Conservation (phyloP, 1,140 invertebrate species). For the Papilio xuthus region DNA sequence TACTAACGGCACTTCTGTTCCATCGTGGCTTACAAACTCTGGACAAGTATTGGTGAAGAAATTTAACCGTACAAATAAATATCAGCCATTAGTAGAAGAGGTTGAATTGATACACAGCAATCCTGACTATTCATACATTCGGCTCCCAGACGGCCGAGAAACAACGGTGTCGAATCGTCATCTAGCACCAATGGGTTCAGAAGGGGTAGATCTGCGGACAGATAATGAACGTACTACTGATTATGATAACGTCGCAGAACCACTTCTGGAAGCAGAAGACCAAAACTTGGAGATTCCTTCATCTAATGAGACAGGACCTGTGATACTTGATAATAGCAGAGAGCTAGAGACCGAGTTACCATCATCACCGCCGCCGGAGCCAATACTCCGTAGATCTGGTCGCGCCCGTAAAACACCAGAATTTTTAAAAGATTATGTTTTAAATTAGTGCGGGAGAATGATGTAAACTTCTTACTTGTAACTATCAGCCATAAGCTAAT, state of each 20-base stretch:
- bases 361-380: background rate
- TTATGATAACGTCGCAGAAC: background rate
- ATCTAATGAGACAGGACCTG: background rate
- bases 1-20: slow-evolving; percentile 42
- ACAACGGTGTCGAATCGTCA: slow-evolving; percentile 43
- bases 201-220: background rate
- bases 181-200: slow-evolving; percentile 40
- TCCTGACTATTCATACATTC: slow-evolving; percentile 45
- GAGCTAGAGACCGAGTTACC: slow-evolving; percentile 2
- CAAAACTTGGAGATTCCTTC: slow-evolving; percentile 3
- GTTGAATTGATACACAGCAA: slow-evolving; percentile 45
- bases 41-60: slow-evolving; percentile 44
- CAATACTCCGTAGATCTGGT: background rate
- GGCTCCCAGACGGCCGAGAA: slow-evolving; percentile 41
- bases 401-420: too few species aligned
- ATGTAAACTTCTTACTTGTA: too few species aligned
- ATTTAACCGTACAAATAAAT: slow-evolving; percentile 42
- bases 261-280: background rate
- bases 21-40: slow-evolving; percentile 43
- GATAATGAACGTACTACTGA: slow-evolving; percentile 1
- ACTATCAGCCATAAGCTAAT: too few species aligned
- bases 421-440: too few species aligned
- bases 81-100: slow-evolving; percentile 45
- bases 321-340: background rate
- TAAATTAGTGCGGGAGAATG: too few species aligned